Conservation (phyloP, 2,113 vertebrate species). For the Hylia prasina region DNA sequence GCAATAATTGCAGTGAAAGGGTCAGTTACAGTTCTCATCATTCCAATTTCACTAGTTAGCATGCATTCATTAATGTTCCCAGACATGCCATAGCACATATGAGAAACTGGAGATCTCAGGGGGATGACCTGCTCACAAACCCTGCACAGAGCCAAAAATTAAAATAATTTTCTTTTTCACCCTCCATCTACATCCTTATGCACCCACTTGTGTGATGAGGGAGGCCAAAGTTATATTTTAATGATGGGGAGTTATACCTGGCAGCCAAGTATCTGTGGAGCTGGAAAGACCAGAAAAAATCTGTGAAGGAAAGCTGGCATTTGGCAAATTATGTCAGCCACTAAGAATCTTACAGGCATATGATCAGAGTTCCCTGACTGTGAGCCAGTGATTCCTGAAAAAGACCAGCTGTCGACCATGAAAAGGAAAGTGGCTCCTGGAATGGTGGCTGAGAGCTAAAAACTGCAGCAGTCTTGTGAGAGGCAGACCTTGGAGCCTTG, state of each 20-base stretch:
- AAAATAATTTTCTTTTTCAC: neutral
- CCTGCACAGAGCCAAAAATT: neutral
- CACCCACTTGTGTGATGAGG: neutral
- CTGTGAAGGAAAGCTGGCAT: conserved; percentile 20
- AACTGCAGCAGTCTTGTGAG: neutral
- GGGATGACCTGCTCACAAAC: neutral
- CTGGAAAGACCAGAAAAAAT: conserved; percentile 10
- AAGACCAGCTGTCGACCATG: conserved; percentile 53
- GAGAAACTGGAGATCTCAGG: neutral
- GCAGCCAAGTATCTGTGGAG: neutral
- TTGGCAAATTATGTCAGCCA: conserved; percentile 49
- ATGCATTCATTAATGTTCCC: neutral
- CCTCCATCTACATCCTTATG: neutral
- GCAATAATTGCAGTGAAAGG: neutral
- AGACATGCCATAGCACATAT: neutral
- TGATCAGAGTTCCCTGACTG: conserved; percentile 43
- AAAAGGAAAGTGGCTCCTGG: conserved; percentile 37
- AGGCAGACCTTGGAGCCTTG: neutral
- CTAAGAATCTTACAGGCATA: conserved; percentile 35
- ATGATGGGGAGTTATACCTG: neutral
- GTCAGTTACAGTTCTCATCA: neutral
- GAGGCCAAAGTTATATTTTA: neutral
- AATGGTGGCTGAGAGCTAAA: conserved; percentile 41
- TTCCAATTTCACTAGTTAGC: neutral
- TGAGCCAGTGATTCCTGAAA: conserved; percentile 31